phyloP scores from a whole-genome alignment of 2,888 invertebrate genomes.

The Eucera pruinosa region DNA sequence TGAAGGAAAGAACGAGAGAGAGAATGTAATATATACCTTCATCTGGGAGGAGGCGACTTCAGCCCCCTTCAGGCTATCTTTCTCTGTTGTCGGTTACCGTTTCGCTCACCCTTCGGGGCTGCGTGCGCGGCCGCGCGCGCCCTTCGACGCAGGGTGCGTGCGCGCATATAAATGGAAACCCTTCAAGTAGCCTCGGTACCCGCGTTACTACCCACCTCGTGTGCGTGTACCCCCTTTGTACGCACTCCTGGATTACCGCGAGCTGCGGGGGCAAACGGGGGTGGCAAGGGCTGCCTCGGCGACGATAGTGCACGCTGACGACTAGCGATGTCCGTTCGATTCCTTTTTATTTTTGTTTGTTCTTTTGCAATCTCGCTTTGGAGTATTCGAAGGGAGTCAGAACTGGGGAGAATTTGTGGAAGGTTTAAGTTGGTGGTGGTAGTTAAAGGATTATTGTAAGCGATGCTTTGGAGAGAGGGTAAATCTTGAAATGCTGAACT shows the following conservation, averaged over 20 bases:
- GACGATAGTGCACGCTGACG: conserved; percentile 44
- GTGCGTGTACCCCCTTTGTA: conserved; percentile 59
- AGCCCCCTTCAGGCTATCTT: conserved; percentile 32
- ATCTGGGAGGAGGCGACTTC: conserved; percentile 62
- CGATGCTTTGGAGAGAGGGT: no score
- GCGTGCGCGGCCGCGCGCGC: conserved; percentile 55
- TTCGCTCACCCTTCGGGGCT: conserved; percentile 36
- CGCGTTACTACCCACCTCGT: conserved; percentile 65
- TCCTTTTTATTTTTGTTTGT: conserved; percentile 1
- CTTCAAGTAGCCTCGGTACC: conserved; percentile 80
- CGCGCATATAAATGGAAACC: conserved; percentile 83
- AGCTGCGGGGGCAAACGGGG: conserved; percentile 26
- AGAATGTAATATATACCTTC: conserved; percentile 49
- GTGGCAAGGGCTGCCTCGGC: conserved; percentile 21
- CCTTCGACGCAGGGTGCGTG: conserved; percentile 75
- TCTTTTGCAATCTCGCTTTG: neutral
- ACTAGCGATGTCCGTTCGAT: conserved; percentile 22
- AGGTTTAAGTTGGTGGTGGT: neutral
- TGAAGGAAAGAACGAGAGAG: conserved; percentile 37
- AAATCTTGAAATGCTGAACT: no score
- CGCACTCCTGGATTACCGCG: conserved; percentile 68
- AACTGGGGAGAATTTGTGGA: neutral
- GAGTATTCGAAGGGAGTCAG: neutral
- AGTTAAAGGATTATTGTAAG: no score
- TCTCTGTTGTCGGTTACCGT: conserved; percentile 16